Conservation (phyloP, 2,797 vertebrate genomes). For the Pelodytes ibericus region DNA sequence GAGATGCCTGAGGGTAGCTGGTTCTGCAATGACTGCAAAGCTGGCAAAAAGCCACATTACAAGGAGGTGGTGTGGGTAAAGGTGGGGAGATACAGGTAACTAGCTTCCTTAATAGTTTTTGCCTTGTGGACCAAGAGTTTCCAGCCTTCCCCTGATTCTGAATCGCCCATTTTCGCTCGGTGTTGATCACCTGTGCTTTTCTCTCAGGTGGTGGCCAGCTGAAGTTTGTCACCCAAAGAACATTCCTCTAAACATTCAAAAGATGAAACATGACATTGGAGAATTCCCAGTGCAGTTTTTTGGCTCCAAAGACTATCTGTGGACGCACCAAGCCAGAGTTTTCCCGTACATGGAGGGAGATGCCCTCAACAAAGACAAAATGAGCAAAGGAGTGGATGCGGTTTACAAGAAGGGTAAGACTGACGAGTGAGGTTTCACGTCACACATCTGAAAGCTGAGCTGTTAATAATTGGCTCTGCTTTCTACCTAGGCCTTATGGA, state of each 20-base stretch:
- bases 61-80: constrained; percentile 98
- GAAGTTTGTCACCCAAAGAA: constrained; percentile 94
- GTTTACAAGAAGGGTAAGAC: constrained; percentile 91
- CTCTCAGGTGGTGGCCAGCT: constrained; percentile 94
- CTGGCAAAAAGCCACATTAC: constrained; percentile 93
- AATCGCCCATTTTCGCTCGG: too few relatives aligned
- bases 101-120: not conserved
- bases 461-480: constrained; percentile 22
- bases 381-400: constrained; percentile 93
- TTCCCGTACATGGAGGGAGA: constrained; percentile 99
- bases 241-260: constrained; percentile 93
- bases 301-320: constrained; percentile 96
- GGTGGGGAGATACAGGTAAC: constrained; percentile 93
- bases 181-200: not conserved
- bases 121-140: too few relatives aligned
- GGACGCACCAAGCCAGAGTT: constrained; percentile 97
- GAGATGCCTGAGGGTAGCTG: constrained; percentile 98
- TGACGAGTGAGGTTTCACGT: not conserved
- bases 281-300: constrained; percentile 98
- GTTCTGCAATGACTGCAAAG: constrained; percentile 98
- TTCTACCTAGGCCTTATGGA: constrained; percentile 86
- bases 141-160: too few relatives aligned
- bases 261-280: constrained; percentile 93
- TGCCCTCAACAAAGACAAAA: constrained; percentile 95
- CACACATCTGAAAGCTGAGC: too few relatives aligned